These are phyloP conservation scores for Diacarnus erythraeanus DNA, from an alignment of 37 sponge, comb jelly and placozoan genomes.

Conservation along the genomic window DNA sequence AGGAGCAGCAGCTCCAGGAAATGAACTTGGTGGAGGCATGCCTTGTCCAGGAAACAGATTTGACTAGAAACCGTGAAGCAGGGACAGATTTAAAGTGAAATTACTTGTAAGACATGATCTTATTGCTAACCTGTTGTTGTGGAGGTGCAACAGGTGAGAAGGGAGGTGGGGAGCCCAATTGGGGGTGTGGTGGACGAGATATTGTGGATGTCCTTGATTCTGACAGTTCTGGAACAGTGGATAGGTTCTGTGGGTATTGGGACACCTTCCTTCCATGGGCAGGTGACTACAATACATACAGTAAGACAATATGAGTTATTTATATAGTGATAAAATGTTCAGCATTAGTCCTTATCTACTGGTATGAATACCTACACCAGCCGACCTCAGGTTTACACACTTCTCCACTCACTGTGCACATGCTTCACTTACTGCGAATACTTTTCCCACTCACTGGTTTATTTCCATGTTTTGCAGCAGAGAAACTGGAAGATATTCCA, in stretches of 20 bases:
- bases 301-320: background rate
- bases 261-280: slow-evolving; percentile 7
- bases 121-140: background rate
- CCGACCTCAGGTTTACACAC: too few relatives aligned
- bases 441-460: background rate
- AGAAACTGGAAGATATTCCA: background rate
- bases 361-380: too few relatives aligned
- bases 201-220: slow-evolving; percentile 36
- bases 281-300: slow-evolving; percentile 11
- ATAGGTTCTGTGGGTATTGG: slow-evolving; percentile 21
- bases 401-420: too few relatives aligned
- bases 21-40: background rate
- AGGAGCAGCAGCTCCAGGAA: slow-evolving; percentile 2
- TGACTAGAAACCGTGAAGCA: too few relatives aligned
- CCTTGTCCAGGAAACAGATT: background rate
- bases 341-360: too few relatives aligned
- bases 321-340: background rate
- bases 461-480: background rate
- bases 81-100: background rate
- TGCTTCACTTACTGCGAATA: too few relatives aligned
- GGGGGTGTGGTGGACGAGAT: slow-evolving; percentile 5
- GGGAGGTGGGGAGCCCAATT: slow-evolving; percentile 16
- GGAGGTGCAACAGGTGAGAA: slow-evolving; percentile 26
- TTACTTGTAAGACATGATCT: background rate
- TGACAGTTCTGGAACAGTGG: slow-evolving; percentile 20